Evolutionary conservation across 2,113 vertebrate species (phyloP).

Genomic region (Phaethon lepturus): DNA sequence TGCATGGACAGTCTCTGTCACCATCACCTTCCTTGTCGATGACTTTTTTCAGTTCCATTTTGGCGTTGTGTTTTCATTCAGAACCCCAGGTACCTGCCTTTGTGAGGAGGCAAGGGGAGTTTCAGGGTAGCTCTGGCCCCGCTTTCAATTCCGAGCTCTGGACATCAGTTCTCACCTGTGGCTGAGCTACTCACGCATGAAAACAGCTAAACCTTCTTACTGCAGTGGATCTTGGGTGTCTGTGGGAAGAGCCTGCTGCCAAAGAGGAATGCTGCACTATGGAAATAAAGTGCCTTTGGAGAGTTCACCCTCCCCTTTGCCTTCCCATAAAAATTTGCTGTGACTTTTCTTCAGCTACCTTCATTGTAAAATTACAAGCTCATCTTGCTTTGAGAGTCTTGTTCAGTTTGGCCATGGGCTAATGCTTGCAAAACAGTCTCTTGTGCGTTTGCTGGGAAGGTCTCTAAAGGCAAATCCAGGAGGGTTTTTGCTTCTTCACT

Average conservation of each 20-base stretch:
- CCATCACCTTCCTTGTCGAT: neutral
- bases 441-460: neutral
- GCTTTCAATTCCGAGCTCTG: neutral
- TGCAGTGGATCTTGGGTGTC: neutral
- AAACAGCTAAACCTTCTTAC: neutral
- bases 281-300: neutral
- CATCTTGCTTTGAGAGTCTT: neutral
- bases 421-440: neutral
- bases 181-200: fast-evolving
- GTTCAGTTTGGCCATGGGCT: neutral
- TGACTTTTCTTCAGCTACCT: neutral
- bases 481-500: neutral
- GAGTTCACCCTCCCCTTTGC: neutral
- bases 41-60: neutral
- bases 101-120: neutral
- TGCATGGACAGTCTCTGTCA: neutral
- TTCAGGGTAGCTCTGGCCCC: neutral
- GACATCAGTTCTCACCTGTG: neutral
- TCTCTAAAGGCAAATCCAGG: neutral
- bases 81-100: neutral
- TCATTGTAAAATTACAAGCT: neutral
- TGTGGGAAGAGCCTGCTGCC: neutral
- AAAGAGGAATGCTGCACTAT: neutral
- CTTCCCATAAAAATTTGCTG: neutral
- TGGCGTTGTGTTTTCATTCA: neutral